Evolutionary conservation across 2,113 vertebrate species (phyloP).

Genomic region (Leptobrachium ailaonicum): DNA sequence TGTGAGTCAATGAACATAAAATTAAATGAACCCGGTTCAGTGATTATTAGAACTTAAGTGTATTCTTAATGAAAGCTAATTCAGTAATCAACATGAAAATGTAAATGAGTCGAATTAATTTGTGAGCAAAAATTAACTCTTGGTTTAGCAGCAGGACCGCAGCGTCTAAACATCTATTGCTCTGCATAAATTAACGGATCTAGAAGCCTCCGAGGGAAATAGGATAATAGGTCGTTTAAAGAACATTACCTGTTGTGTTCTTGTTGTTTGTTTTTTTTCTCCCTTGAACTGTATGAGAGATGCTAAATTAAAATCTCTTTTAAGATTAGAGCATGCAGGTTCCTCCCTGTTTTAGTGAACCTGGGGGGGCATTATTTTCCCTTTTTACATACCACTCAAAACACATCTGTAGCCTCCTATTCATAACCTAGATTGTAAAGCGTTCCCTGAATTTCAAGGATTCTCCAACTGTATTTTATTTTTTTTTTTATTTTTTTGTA

Average conservation of each 20-base stretch:
- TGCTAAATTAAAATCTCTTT: no score
- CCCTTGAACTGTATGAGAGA: no score
- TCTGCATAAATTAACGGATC: constrained; percentile 52
- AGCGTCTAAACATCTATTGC: constrained; percentile 53
- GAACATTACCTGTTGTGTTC: background rate
- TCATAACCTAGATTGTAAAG: no score
- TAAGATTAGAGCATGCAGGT: background rate
- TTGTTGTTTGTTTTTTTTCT: background rate
- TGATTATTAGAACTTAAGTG: constrained; percentile 91
- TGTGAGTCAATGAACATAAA: constrained; percentile 92
- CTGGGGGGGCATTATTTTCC: no score
- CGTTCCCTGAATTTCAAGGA: no score
- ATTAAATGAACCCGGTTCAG: constrained; percentile 91
- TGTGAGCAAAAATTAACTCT: constrained; percentile 90
- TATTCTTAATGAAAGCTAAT: constrained; percentile 99
- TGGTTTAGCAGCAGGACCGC: constrained; percentile 83
- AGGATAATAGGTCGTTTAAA: background rate
- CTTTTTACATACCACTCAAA: no score
- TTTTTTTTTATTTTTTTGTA: no score
- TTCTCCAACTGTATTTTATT: no score
- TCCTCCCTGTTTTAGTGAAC: background rate
- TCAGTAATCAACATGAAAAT: constrained; percentile 96
- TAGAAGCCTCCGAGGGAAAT: constrained; percentile 42
- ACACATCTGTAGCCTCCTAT: no score
- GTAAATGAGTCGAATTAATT: constrained; percentile 92